Percentiles rank a stretch among this genome's conserved stretches.
Evolutionary conservation across 2,113 vertebrate species (phyloP).

Genomic region (Etia nguti): DNA sequence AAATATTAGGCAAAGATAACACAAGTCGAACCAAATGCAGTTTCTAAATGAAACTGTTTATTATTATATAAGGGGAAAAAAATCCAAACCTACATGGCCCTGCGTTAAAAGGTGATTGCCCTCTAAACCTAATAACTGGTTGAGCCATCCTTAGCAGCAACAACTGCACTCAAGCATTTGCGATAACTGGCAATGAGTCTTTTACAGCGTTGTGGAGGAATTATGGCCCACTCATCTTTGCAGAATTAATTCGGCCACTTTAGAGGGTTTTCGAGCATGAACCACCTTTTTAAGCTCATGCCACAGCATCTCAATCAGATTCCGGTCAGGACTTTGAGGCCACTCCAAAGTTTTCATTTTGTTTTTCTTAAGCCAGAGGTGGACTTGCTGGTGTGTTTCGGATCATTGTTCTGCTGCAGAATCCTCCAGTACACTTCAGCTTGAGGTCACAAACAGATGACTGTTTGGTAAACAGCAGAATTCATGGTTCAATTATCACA

Average conservation of each 20-base stretch:
- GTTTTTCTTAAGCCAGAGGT: too few relatives aligned
- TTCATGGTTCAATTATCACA: background rate
- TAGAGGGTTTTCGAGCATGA: background rate
- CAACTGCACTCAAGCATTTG: background rate
- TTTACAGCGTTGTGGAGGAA: background rate
- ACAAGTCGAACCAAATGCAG: background rate
- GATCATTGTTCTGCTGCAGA: background rate
- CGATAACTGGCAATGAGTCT: background rate
- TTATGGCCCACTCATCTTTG: background rate
- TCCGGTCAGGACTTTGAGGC: background rate
- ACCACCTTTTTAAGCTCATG: background rate
- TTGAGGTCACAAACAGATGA: background rate
- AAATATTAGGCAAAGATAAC: background rate
- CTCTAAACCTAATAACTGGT: background rate
- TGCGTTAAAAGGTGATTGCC: background rate
- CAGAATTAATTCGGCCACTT: background rate
- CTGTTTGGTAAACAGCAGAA: background rate
- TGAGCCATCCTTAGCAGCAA: background rate
- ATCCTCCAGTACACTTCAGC: background rate
- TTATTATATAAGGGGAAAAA: background rate
- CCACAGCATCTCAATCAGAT: background rate
- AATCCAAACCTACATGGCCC: background rate
- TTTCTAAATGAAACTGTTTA: background rate
- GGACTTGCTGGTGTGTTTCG: too few relatives aligned
- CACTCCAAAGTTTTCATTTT: background rate